Evolutionary conservation across 2,113 vertebrate species (phyloP).

Genomic region (Ornithorhynchus anatinus): DNA sequence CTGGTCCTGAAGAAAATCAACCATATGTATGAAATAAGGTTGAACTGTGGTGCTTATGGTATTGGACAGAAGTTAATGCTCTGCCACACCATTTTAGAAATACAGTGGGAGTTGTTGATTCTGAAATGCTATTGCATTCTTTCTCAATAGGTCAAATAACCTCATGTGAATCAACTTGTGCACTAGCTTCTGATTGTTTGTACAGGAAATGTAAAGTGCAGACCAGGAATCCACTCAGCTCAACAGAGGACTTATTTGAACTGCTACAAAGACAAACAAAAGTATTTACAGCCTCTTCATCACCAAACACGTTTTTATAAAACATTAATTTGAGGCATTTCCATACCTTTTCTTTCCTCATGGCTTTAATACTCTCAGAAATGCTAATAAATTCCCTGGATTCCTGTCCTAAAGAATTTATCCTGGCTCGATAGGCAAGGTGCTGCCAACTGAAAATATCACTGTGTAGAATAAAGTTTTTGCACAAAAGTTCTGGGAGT

Average conservation of each 20-base stretch:
- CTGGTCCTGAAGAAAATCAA: too few species aligned
- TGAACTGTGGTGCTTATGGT: too few species aligned
- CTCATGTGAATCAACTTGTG: background rate
- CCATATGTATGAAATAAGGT: too few species aligned
- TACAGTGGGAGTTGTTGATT: background rate
- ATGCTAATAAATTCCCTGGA: too few species aligned
- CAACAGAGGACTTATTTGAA: background rate
- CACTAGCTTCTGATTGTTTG: conserved; percentile 1
- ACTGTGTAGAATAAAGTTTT: too few species aligned
- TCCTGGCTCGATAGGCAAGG: too few species aligned
- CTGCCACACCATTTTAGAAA: background rate
- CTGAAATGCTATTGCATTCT: background rate
- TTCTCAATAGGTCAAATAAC: conserved; percentile 7
- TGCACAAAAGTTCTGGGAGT: too few species aligned
- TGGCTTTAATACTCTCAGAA: too few species aligned
- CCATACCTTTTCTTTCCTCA: too few species aligned
- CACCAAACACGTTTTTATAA: background rate
- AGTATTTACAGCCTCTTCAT: too few species aligned
- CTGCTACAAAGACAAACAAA: background rate
- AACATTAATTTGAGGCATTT: background rate
- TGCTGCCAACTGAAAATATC: too few species aligned
- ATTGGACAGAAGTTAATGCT: background rate
- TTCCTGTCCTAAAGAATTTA: too few species aligned
- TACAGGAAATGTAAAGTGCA: conserved; percentile 21
- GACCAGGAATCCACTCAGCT: conserved; percentile 3